These are phyloP conservation scores for Megaceryle alcyon DNA, from an alignment of 2,797 vertebrate species.

Conservation along the genomic window DNA sequence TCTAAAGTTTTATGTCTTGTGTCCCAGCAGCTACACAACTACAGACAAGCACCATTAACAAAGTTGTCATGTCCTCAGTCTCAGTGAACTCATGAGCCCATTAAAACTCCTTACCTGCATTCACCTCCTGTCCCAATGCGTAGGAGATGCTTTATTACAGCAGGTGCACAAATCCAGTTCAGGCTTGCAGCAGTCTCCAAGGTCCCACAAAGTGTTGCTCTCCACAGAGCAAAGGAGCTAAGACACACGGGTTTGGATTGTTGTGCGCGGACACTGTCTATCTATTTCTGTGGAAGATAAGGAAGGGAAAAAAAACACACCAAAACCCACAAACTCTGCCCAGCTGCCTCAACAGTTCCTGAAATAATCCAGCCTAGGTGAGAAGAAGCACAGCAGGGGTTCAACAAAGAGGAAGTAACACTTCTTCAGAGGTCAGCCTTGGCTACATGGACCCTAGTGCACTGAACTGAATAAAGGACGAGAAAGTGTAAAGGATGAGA, in stretches of 20 bases:
- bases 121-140: not conserved
- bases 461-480: not conserved
- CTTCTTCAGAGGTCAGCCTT: not conserved
- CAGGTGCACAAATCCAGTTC: not conserved
- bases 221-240: not conserved
- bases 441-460: not conserved
- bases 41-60: not conserved
- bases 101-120: not conserved
- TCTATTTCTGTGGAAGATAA: not conserved
- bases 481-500: not conserved
- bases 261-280: not conserved
- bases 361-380: not conserved
- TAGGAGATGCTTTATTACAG: not conserved
- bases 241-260: rapidly evolving
- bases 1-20: not conserved
- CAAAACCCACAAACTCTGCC: not conserved
- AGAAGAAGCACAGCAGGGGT: not conserved
- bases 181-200: not conserved
- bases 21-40: not conserved
- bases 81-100: not conserved
- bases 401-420: not conserved
- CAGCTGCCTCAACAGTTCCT: not conserved
- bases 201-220: not conserved
- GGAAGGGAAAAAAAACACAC: not conserved
- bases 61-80: not conserved